These are phyloP conservation scores for Pantherophis guttatus DNA, from an alignment of 2,113 vertebrate genomes.

Conservation along the genomic window DNA sequence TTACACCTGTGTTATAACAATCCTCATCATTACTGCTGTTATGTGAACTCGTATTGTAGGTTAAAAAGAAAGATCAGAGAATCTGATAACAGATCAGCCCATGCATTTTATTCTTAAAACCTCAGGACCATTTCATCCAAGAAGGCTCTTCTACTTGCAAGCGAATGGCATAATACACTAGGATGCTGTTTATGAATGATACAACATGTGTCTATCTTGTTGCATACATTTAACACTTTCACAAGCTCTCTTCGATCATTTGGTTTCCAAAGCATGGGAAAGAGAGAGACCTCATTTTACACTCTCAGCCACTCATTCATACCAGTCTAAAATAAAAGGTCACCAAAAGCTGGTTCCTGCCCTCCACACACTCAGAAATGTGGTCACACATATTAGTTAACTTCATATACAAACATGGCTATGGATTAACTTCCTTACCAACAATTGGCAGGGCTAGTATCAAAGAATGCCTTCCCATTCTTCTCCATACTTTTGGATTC, in stretches of 20 bases:
- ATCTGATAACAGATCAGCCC: not conserved
- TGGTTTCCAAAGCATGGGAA: not conserved
- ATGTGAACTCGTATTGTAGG: not conserved
- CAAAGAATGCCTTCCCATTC: not conserved
- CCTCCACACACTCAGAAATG: not conserved
- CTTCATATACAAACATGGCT: not conserved
- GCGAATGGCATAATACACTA: not conserved
- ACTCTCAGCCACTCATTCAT: not conserved
- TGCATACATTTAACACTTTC: not conserved
- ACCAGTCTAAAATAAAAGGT: not conserved
- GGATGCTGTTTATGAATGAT: not conserved
- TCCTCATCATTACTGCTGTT: not conserved
- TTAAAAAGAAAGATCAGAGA: not conserved
- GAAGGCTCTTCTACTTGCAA: not conserved
- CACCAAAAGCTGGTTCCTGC: not conserved
- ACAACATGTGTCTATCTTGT: not conserved
- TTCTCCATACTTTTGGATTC: not conserved
- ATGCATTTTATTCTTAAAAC: not conserved
- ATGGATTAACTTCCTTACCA: not conserved
- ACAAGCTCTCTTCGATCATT: not conserved
- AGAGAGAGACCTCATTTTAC: not conserved
- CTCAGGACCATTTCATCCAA: not conserved
- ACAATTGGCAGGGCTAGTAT: not conserved
- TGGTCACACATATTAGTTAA: not conserved
- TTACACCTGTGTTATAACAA: not conserved